Evolutionary conservation across 2,113 vertebrate genomes (phyloP).

Genomic region (Xiphophorus maculatus): DNA sequence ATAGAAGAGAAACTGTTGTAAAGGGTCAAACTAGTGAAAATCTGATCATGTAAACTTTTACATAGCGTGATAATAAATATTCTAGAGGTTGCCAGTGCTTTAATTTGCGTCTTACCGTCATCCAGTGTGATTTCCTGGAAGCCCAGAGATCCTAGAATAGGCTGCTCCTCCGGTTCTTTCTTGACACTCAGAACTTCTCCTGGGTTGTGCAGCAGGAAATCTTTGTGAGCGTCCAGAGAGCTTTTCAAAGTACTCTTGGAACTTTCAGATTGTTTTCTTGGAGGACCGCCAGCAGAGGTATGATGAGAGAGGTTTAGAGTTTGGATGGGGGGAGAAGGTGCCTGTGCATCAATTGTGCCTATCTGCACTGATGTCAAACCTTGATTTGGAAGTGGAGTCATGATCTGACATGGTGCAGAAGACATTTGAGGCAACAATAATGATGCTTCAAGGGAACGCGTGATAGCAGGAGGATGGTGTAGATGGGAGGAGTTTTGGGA

Average conservation of each 20-base stretch:
- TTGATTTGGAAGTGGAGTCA: not conserved
- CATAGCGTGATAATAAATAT: no score
- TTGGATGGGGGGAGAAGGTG: constrained; percentile 50
- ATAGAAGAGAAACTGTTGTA: no score
- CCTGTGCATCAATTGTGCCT: constrained; percentile 19
- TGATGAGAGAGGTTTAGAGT: constrained; percentile 19
- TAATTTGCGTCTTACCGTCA: constrained; percentile 84
- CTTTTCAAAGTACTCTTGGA: constrained; percentile 67
- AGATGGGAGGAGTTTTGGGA: constrained; percentile 25
- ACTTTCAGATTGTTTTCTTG: constrained; percentile 46
- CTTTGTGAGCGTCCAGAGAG: constrained; percentile 69
- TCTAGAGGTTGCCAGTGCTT: no score
- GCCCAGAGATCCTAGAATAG: constrained; percentile 83
- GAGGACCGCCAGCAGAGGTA: constrained; percentile 70
- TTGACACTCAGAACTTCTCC: constrained; percentile 81
- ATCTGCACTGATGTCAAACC: not conserved
- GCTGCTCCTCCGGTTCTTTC: constrained; percentile 86
- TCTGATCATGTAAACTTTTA: no score
- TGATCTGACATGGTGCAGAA: constrained; percentile 35
- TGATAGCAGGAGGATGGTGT: constrained; percentile 75
- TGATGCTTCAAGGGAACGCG: constrained; percentile 77
- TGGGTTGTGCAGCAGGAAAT: constrained; percentile 39
- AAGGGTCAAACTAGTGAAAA: no score
- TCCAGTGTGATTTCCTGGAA: constrained; percentile 95
- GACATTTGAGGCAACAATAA: constrained; percentile 60